Conservation (phyloP, 1,140 invertebrate species). For the Charaxes varanes region DNA sequence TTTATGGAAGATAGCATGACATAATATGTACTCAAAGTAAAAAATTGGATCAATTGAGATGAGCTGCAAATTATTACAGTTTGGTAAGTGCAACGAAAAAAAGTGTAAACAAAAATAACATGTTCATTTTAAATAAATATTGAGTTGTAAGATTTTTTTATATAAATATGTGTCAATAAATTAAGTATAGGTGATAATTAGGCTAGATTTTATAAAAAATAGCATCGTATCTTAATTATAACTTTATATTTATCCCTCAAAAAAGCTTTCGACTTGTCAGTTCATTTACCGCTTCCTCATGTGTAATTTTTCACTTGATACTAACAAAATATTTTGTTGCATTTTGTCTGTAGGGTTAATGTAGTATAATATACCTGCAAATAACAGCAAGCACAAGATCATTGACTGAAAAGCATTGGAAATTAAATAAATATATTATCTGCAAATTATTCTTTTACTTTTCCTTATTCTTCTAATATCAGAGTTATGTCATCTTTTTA, state of each 20-base stretch:
- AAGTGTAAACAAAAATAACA: too few relatives aligned
- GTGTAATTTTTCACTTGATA: neutral
- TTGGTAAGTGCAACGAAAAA: too few relatives aligned
- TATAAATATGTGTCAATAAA: neutral
- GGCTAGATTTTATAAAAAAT: slow-evolving; percentile 4
- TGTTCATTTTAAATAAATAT: too few relatives aligned
- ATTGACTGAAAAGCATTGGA: neutral
- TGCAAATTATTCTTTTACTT: neutral
- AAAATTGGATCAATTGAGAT: too few relatives aligned
- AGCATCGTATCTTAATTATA: neutral
- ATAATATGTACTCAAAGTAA: too few relatives aligned
- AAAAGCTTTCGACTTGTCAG: neutral
- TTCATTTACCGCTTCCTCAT: neutral
- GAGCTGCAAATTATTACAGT: too few relatives aligned
- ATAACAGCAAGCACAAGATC: slow-evolving; percentile 8
- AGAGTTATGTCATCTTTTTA: too few relatives aligned
- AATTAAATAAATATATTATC: slow-evolving; percentile 4
- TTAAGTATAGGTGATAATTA: neutral
- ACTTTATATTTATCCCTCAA: neutral
- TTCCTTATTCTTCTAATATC: too few relatives aligned
- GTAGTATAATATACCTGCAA: slow-evolving; percentile 1
- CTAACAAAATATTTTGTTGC: neutral
- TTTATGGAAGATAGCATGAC: too few relatives aligned
- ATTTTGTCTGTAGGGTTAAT: slow-evolving; percentile 4
- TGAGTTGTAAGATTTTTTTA: too few relatives aligned